Evolutionary conservation across 2,888 invertebrate species (phyloP).

Genomic region (Dolichomitus sp.): DNA sequence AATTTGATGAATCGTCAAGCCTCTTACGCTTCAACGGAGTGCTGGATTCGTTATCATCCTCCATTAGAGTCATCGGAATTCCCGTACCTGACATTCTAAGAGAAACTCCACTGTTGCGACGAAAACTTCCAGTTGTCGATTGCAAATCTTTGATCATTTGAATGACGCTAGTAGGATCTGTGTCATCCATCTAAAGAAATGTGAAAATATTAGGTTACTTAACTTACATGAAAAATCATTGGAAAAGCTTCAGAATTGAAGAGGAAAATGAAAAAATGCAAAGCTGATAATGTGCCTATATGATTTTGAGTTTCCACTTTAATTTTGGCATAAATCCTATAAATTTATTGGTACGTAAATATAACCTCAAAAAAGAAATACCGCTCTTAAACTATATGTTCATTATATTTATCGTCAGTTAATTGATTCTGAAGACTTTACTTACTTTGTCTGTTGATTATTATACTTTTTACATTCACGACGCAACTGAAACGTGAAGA

Average conservation of each 20-base stretch:
- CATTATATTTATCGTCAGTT: not conserved
- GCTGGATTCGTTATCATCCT: constrained; percentile 62
- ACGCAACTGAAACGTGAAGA: not conserved
- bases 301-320: not conserved
- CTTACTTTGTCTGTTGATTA: constrained; percentile 22
- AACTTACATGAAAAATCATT: not conserved
- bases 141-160: constrained; percentile 83
- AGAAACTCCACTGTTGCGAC: constrained; percentile 70
- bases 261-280: not conserved
- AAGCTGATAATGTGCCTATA: not conserved
- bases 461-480: constrained; percentile 20
- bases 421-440: not conserved
- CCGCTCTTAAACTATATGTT: not conserved
- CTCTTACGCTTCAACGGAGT: constrained; percentile 77
- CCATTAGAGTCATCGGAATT: constrained; percentile 53
- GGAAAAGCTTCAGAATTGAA: not conserved
- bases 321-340: not conserved
- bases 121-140: constrained; percentile 76
- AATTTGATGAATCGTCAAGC: constrained; percentile 74
- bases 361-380: constrained; percentile 12
- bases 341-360: not conserved
- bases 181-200: constrained; percentile 78
- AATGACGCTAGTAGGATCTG: constrained; percentile 83
- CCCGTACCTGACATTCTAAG: constrained; percentile 74
- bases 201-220: not conserved